phyloP scores from a whole-genome alignment of 1,140 invertebrate species.

The Drosophila pachea region DNA sequence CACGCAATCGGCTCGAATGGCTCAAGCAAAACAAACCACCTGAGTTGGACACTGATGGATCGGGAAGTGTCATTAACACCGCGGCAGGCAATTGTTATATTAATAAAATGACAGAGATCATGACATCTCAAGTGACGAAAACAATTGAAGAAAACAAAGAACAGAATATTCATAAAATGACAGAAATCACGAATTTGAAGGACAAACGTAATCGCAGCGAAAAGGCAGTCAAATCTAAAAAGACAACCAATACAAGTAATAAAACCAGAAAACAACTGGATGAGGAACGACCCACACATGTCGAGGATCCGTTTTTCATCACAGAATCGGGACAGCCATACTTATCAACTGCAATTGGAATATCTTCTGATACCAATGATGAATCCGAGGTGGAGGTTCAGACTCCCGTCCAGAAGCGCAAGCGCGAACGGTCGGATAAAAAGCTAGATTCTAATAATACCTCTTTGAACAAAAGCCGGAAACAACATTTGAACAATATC shows the following conservation, averaged over 20 bases:
- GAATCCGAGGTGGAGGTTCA: constrained; percentile 29
- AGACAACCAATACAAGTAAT: constrained; percentile 12
- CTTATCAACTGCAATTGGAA: constrained; percentile 80
- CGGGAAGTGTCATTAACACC: neutral
- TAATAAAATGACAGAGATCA: too few species aligned
- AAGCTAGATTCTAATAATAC: constrained; percentile 10
- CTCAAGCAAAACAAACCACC: constrained; percentile 50
- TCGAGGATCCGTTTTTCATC: constrained; percentile 82
- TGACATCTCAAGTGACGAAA: too few species aligned
- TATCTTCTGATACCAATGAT: constrained; percentile 33
- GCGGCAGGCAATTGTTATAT: neutral
- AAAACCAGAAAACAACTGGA: constrained; percentile 25
- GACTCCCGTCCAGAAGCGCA: neutral
- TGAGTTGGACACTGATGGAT: neutral
- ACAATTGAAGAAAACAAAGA: too few species aligned
- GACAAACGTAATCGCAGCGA: too few species aligned
- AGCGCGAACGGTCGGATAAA: neutral
- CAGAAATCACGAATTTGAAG: too few species aligned
- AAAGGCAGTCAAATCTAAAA: neutral
- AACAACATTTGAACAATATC: too few species aligned
- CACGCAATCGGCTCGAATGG: constrained; percentile 66
- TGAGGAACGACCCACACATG: constrained; percentile 47
- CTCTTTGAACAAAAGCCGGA: neutral
- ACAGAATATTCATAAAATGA: too few species aligned
- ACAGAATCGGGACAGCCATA: constrained; percentile 81